Percentiles rank a stretch among this genome's conserved stretches.
phyloP scores from a whole-genome alignment of 2,888 invertebrate genomes.

The Lingula anatina region DNA sequence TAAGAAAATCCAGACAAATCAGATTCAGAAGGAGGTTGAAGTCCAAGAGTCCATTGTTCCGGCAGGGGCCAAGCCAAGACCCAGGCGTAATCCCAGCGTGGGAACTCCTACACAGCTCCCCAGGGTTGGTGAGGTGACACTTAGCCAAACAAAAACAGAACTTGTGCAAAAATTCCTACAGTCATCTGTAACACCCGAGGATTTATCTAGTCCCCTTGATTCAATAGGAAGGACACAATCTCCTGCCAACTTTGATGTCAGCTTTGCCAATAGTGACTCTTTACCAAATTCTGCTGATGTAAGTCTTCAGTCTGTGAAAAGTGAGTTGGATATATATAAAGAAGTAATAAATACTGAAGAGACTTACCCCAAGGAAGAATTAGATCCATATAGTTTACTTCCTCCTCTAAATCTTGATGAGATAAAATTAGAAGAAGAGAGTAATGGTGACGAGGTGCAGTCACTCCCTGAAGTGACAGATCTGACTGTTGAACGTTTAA shows the following conservation, averaged over 20 bases:
- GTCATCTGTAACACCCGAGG: constrained; percentile 26
- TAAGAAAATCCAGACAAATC: constrained; percentile 39
- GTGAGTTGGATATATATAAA: not conserved
- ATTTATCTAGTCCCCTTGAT: constrained; percentile 16
- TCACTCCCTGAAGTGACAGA: not conserved
- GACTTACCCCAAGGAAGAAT: constrained; percentile 48
- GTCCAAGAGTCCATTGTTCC: constrained; percentile 34
- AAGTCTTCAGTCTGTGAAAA: too few relatives aligned
- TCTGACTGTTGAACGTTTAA: constrained; percentile 33
- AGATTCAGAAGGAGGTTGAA: constrained; percentile 38
- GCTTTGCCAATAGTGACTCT: not conserved
- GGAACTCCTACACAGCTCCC: constrained; percentile 19
- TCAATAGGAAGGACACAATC: not conserved
- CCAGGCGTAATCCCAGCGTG: constrained; percentile 28
- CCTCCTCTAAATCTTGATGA: constrained; percentile 63
- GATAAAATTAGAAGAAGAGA: constrained; percentile 55
- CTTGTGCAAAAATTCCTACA: constrained; percentile 52
- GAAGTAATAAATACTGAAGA: not conserved
- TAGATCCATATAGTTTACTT: constrained; percentile 57
- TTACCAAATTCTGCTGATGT: too few relatives aligned
- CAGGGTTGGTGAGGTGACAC: constrained; percentile 20
- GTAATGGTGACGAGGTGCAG: constrained; percentile 58
- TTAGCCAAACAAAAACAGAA: constrained; percentile 49
- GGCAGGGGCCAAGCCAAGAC: constrained; percentile 34
- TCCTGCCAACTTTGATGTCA: not conserved